These are phyloP conservation scores for Tribolium castaneum DNA, from an alignment of 1,140 invertebrate species.

Conservation along the genomic window DNA sequence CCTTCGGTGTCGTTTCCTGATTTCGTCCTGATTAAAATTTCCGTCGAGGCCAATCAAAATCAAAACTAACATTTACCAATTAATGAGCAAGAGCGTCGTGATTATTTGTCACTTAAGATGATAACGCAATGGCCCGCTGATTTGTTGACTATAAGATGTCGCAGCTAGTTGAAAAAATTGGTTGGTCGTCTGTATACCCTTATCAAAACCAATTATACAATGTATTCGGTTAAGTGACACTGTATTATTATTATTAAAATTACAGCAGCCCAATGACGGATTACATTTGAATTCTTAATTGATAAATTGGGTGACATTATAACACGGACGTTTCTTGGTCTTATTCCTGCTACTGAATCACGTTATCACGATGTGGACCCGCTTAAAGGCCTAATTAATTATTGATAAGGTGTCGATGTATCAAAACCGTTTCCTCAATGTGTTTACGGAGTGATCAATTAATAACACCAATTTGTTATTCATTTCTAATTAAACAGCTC, in stretches of 20 bases:
- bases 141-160: background rate
- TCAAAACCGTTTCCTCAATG: constrained; percentile 5
- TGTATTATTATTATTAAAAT: constrained; percentile 62
- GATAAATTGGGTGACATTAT: constrained; percentile 61
- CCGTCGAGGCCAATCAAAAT: constrained; percentile 59
- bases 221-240: constrained; percentile 62
- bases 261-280: constrained; percentile 57
- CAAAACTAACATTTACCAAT: constrained; percentile 62
- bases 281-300: constrained; percentile 61
- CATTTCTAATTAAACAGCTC: constrained; percentile 25
- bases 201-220: constrained; percentile 64
- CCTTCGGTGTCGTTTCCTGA: background rate
- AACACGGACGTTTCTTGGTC: constrained; percentile 33
- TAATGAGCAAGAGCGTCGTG: constrained; percentile 61
- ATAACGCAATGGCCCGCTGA: constrained; percentile 54
- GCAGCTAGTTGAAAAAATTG: background rate
- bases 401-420: background rate
- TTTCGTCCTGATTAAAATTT: constrained; percentile 53
- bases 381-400: constrained; percentile 6
- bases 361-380: background rate
- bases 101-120: constrained; percentile 64
- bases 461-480: constrained; percentile 24
- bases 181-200: constrained; percentile 56
- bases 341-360: constrained; percentile 35
- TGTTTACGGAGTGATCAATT: constrained; percentile 19